Conservation (phyloP, 2,113 vertebrate genomes). For the Corythornis madagascariensis region DNA sequence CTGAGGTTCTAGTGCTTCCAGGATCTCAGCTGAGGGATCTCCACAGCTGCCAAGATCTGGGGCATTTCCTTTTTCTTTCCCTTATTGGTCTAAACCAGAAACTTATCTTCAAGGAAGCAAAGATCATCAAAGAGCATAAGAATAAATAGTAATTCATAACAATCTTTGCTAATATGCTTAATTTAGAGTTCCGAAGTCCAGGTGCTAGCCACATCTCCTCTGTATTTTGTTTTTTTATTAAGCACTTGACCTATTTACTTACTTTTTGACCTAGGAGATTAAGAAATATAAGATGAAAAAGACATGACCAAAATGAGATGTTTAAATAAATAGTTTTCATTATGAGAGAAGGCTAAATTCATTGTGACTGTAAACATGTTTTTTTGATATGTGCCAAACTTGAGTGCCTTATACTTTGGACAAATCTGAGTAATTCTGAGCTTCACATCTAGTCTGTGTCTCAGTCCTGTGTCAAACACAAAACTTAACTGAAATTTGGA, state of each 20-base stretch:
- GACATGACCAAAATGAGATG: conserved; percentile 56
- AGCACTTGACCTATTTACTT: conserved; percentile 51
- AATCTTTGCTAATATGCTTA: conserved; percentile 24
- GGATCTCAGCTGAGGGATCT: conserved; percentile 10
- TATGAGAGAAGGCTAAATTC: conserved; percentile 31
- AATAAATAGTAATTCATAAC: conserved; percentile 40
- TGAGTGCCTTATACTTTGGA: background rate
- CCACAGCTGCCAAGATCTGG: background rate
- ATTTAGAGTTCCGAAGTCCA: conserved; percentile 42
- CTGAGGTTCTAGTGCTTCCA: conserved; percentile 37
- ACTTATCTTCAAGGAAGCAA: conserved; percentile 23
- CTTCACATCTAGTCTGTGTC: background rate
- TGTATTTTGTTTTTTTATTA: background rate
- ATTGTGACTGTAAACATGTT: conserved; percentile 14
- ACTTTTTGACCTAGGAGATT: conserved; percentile 48
- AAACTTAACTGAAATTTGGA: background rate
- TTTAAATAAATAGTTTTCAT: conserved; percentile 44
- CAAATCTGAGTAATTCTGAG: background rate
- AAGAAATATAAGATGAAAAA: conserved; percentile 53
- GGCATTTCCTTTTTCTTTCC: conserved; percentile 27
- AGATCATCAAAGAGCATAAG: conserved; percentile 29
- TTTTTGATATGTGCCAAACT: background rate
- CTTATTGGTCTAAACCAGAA: conserved; percentile 45
- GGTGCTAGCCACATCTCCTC: background rate
- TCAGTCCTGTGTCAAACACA: background rate